Conservation (phyloP, 2,888 invertebrate species). For the Stictocephala bisonia region DNA sequence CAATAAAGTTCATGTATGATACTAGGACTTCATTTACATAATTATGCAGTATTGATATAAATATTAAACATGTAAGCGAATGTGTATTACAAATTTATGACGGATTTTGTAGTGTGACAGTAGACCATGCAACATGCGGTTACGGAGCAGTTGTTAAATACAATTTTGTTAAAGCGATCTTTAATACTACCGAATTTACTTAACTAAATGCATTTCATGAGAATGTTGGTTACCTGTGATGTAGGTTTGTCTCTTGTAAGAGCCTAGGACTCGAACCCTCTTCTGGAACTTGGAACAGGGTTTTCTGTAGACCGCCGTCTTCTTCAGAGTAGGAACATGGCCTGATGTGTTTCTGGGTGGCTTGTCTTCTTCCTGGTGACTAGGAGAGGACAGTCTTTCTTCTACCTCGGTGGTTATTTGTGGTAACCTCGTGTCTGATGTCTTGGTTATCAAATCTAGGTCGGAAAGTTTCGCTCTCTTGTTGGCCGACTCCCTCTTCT, state of each 20-base stretch:
- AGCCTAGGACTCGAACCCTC: slow-evolving; percentile 2
- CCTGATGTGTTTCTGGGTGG: not conserved
- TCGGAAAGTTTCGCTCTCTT: not conserved
- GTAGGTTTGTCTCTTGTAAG: slow-evolving; percentile 25
- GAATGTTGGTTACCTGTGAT: slow-evolving; percentile 37
- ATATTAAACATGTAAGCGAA: too few relatives aligned
- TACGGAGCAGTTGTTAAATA: too few relatives aligned
- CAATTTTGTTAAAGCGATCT: too few relatives aligned
- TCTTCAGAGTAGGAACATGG: not conserved
- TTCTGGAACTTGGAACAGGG: slow-evolving; percentile 16
- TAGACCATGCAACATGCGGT: too few relatives aligned
- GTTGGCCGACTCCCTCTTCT: too few relatives aligned
- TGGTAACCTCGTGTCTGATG: not conserved
- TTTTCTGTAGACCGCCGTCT: not conserved
- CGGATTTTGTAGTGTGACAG: too few relatives aligned
- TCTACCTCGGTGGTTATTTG: not conserved
- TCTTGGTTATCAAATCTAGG: not conserved
- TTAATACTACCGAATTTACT: too few relatives aligned
- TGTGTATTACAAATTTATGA: too few relatives aligned
- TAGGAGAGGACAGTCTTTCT: slow-evolving; percentile 3
- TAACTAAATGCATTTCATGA: too few relatives aligned
- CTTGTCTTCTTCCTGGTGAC: not conserved
- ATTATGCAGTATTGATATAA: too few relatives aligned
- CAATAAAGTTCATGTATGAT: too few relatives aligned
- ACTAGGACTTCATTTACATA: too few relatives aligned